Evolutionary conservation across 2,888 invertebrate genomes (phyloP), one percentile per base, ranked within the genome.

Genomic region (Brachyptera putata): DNA sequence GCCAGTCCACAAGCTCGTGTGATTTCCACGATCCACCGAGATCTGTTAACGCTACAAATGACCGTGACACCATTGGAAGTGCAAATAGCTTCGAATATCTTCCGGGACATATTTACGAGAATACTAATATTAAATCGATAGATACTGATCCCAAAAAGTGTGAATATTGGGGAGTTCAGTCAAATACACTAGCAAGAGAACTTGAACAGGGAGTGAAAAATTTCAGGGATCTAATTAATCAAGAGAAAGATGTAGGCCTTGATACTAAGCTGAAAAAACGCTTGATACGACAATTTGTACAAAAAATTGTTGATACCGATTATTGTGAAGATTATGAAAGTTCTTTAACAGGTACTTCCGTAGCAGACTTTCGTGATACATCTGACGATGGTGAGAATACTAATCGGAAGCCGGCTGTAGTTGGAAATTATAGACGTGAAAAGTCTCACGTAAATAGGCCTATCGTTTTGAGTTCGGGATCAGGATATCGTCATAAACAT

Each of bases 11-110:
- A 1, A 53, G 53, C 22, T 53, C 53, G 4, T 34, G 53, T 22
- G 30, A 53, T 3, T 53, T 14, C 16, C 34, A 36, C 34, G 53
- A 53, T 18, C 34, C 34, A 7, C 36, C 53, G 1, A 14, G 9
- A 9, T 53, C 53, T 3, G 36, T 7, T 26, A 36, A 34, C 36
- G 21, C 13, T 9, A 36, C 53, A 16, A 50, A 26, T 9, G 50
- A 50, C 16, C 50, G 21, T 7, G 50, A 50, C 14, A 50, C 50
- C 1, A 79, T 69, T 72, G 83, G 64, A n/a, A 80, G 81, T 68
- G 84, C 84, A 30, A 83, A 84, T 67, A 86, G 86, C 69, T 86
- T 86, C 73, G 85, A 86, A 70, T 86, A 85, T 69, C 75, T 81
- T 74, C 79, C 79, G 55, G 77, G 77, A 13, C 74, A 83, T 67